phyloP scores from a whole-genome alignment of 2,113 vertebrate genomes.

The Mesembrinibis cayennensis region DNA sequence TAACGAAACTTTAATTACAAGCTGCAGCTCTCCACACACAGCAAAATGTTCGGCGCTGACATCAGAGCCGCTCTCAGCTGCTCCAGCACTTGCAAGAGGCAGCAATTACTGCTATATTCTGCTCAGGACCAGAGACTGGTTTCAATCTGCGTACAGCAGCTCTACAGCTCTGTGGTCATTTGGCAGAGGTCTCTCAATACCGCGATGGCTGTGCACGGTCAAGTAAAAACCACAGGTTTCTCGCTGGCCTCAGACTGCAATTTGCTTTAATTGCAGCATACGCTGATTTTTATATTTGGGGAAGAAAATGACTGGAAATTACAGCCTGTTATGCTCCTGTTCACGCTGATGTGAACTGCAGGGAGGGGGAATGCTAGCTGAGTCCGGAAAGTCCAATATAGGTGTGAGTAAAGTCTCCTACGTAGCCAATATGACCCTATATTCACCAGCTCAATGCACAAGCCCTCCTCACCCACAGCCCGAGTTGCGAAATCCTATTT shows the following conservation, averaged over 20 bases:
- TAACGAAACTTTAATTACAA: slow-evolving; percentile 52
- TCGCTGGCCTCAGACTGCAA: not conserved
- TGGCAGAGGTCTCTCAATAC: not conserved
- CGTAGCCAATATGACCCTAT: not conserved
- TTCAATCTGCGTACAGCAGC: not conserved
- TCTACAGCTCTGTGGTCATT: not conserved
- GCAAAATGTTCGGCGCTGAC: not conserved
- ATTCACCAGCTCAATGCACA: not conserved
- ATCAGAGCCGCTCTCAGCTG: not conserved
- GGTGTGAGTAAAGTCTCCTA: not conserved
- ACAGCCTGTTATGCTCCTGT: not conserved
- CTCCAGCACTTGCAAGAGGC: not conserved
- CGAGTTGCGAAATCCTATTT: not conserved
- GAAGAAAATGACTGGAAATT: not conserved
- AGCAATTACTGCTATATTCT: not conserved
- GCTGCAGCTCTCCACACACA: not conserved
- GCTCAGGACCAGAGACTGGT: not conserved
- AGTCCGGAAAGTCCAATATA: not conserved
- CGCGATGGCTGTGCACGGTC: fast-evolving
- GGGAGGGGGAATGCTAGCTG: not conserved
- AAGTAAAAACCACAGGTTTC: not conserved
- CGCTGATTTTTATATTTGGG: fast-evolving
- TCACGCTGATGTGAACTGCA: not conserved
- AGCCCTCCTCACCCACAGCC: not conserved
- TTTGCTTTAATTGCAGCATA: not conserved